Evolutionary conservation across 2,797 vertebrate genomes (phyloP).

Genomic region (Selene dorsalis): DNA sequence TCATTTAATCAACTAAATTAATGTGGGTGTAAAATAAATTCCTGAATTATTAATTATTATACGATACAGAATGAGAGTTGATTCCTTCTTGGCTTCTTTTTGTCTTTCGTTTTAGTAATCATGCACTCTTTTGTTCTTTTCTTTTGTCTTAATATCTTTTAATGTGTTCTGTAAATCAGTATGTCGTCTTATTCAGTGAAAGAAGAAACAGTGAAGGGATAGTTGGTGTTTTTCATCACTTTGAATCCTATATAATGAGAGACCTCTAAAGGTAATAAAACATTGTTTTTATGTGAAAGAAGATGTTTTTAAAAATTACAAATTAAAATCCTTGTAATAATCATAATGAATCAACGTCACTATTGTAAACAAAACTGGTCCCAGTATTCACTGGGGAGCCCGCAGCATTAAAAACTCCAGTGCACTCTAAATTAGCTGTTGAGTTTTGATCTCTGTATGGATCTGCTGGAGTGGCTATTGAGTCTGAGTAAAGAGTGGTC

Average conservation of each 20-base stretch:
- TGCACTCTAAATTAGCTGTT: conserved; percentile 47
- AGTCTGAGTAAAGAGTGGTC: conserved; percentile 62
- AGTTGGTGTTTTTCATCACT: neutral
- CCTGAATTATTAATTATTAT: neutral
- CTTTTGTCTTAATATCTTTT: neutral
- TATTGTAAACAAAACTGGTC: conserved; percentile 30
- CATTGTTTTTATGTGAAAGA: neutral
- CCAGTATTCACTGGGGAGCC: conserved; percentile 30
- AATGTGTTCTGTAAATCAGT: neutral
- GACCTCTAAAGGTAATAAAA: neutral
- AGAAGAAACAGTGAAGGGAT: neutral
- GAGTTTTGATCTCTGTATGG: conserved; percentile 61
- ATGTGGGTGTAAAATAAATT: neutral
- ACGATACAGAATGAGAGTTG: neutral
- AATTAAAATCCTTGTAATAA: conserved; percentile 26
- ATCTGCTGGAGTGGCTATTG: conserved; percentile 55
- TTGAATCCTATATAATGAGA: neutral
- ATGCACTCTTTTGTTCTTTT: neutral
- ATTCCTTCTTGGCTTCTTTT: neutral
- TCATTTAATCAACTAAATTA: neutral
- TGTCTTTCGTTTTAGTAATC: neutral
- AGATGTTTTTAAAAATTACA: neutral
- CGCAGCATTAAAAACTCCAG: conserved; percentile 33
- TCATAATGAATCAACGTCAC: conserved; percentile 34
- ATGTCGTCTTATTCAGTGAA: neutral